Evolutionary conservation across 2,888 invertebrate species (phyloP), one percentile per base, ranked within the genome.

Genomic region (Macrophya annulata): DNA sequence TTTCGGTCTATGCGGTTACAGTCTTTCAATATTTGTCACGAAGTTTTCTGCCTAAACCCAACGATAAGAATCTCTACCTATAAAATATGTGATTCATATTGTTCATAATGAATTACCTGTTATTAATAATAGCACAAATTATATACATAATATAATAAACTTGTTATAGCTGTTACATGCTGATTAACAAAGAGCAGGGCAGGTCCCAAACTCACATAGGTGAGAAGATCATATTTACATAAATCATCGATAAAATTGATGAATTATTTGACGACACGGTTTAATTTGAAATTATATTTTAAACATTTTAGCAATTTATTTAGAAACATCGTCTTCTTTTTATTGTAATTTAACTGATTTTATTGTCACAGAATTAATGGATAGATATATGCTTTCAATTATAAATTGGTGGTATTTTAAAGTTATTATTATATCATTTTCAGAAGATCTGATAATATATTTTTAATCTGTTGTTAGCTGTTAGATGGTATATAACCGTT

Each of bases 101-200:
- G 21, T 74, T 74, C 74, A 45, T 4, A 76, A 48, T 76, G 10
- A 55, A 25, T 55, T 10, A 79, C 79, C 4, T 21, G n/a, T 15
- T 81, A 43, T 43, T n/a, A 45, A 43, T 62, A 62, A 59, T 81
- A 81, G 81, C 81, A 81, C 81, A 62, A 81, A 81, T 81, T 81
- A 81, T 62, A 55, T 74, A 43, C 43, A 43, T 55, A 55, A 43
- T 55, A 55, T 55, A 55, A 8, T 6, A 40, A 81, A 81, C 62
- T 81, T 25, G 43, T 81, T 81, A 62, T 81, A 62, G 43, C 15
- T 59, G 59, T 62, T 37, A 81, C 81, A 62, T 43, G 62, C 62
- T 62, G 15, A 62, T 81, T 62, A 37, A 40, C n/a, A 21, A 40
- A 40, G 51, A 62, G 62, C 21, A 43, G 37, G 43, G 79, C 62